Base-by-base conservation (phyloP, 1,140 invertebrate species). In the Conus betulinus region DNA sequence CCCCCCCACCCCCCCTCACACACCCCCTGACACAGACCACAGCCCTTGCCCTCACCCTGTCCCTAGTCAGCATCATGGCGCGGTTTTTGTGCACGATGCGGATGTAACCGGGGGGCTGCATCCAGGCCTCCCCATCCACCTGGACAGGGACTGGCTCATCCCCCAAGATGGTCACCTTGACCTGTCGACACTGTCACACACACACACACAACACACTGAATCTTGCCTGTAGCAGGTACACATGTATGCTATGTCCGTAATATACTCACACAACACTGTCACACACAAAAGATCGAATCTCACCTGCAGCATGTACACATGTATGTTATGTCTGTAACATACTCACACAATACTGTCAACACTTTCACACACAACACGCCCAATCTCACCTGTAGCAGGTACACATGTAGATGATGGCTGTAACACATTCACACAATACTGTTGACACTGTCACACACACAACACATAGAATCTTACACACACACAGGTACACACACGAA, bases 61-160 rank as follows among this genome's bases (percentile, higher is more conserved):
- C 99, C 82, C 98, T 96, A 91, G 97, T 98, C 7, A 99, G 95
- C 97, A 99, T 98, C 96, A 99, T 98, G 94, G 99, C 98, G 89
- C 98, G 96, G 95, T 99, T 99, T 95, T 99, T 99, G 95, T 99
- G 98, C 91, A 99, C 97, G 87, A 99, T 99, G 78, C 98, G 96
- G 91, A 99, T 98, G 92, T 98, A 98, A 55, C 98, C 98, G 0
- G 99, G 98, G 1, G 98, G 98, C 95, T 99, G 98, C n/a, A 99
- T 96, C 99, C 99, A 99, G 15, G 99, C 98, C 96, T 99, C 99
- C 0, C 99, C 98, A 95, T 99, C 98, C 27, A 99, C 98, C 96
- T 99, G 98, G 97, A 96, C 97, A 23, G 98, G 98, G 63, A 98
- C 97, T 2, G 92, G 92, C 85, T 96, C 95, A 86, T 96, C 96